These are phyloP conservation scores for Tortricodes alternella DNA, from an alignment of 2,888 invertebrate species.

Conservation along the genomic window DNA sequence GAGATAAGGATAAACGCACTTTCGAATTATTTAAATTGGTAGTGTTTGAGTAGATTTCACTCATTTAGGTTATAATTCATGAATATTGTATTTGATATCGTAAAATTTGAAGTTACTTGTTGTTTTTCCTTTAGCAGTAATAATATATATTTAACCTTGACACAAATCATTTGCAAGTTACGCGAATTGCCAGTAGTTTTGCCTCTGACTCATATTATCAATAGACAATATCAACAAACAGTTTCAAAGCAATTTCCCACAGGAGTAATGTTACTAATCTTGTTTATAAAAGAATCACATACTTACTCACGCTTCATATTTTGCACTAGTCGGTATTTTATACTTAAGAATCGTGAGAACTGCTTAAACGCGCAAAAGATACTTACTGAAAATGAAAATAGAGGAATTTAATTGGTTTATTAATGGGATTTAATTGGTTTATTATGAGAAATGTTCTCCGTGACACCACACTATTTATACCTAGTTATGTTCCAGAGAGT, in stretches of 20 bases:
- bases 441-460: too few species aligned
- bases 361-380: neutral
- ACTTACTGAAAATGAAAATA: too few species aligned
- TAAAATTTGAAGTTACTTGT: slow-evolving; percentile 1
- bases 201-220: neutral
- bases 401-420: too few species aligned
- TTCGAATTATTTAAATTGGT: too few species aligned
- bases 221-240: slow-evolving; percentile 8
- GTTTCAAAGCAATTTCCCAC: slow-evolving; percentile 2
- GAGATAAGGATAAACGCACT: too few species aligned
- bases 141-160: too few species aligned
- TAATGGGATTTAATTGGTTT: too few species aligned
- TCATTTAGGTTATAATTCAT: too few species aligned
- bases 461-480: slow-evolving; percentile 19
- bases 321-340: neutral
- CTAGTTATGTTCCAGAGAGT: slow-evolving; percentile 7
- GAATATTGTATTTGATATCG: too few species aligned
- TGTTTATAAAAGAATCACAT: neutral
- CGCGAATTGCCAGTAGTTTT: slow-evolving; percentile 59
- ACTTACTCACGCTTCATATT: neutral
- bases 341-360: neutral
- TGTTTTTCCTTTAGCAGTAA: slow-evolving; percentile 11
- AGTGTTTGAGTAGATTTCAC: too few species aligned
- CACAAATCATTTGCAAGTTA: slow-evolving; percentile 68
- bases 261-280: neutral